phyloP scores from a whole-genome alignment of 2,797 vertebrate genomes.

The Carduelis carduelis region DNA sequence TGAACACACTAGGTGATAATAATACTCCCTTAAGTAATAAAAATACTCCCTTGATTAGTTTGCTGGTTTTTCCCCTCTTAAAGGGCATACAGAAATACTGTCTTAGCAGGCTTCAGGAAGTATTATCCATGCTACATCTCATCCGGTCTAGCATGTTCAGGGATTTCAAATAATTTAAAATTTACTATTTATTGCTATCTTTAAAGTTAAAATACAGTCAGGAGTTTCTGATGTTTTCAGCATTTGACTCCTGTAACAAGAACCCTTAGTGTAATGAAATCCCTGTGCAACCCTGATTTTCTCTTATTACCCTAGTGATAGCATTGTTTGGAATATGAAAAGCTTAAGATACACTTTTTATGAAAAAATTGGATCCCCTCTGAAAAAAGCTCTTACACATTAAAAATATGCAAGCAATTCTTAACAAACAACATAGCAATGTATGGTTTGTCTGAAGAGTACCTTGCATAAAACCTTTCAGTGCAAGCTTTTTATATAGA shows the following conservation, averaged over 20 bases:
- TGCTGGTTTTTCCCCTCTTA: neutral
- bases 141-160: neutral
- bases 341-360: neutral
- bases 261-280: constrained; percentile 41
- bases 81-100: neutral
- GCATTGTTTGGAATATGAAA: constrained; percentile 14
- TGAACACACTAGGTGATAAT: neutral
- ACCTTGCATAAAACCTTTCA: neutral
- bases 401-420: neutral
- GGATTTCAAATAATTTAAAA: neutral
- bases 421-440: neutral
- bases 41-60: neutral
- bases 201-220: constrained; percentile 11
- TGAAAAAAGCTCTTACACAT: neutral
- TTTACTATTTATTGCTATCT: constrained; percentile 2
- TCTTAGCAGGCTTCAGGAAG: neutral
- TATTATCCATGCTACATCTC: neutral
- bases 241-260: constrained; percentile 35
- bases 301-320: neutral
- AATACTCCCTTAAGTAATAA: neutral
- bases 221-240: constrained; percentile 43
- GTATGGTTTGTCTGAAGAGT: neutral
- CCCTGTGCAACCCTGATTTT: constrained; percentile 26
- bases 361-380: neutral
- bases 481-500: neutral